Evolutionary conservation across 2,113 vertebrate genomes (phyloP).

Genomic region (Callipepla squamata): DNA sequence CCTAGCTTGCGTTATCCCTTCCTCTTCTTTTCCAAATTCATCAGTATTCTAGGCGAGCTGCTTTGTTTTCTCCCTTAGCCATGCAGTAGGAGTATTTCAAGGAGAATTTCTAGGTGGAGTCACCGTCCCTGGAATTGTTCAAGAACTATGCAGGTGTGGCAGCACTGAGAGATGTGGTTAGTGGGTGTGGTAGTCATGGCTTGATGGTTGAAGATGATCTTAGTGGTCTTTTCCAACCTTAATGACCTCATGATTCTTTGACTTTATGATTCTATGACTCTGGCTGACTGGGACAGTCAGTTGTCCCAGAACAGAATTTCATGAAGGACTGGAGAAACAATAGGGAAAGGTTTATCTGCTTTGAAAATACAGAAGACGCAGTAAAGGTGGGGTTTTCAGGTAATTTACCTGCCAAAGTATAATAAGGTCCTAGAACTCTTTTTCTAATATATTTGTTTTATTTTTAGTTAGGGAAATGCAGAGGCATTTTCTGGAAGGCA

Average conservation of each 20-base stretch:
- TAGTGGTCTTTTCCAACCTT: too few species aligned
- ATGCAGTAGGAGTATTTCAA: not conserved
- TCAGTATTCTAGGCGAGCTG: not conserved
- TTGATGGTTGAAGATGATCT: too few species aligned
- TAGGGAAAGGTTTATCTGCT: not conserved
- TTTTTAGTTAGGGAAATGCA: not conserved
- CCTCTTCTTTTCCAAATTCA: not conserved
- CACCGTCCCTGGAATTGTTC: too few species aligned
- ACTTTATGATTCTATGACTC: too few species aligned
- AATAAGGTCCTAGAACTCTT: not conserved
- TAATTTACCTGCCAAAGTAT: not conserved
- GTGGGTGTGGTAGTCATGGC: too few species aligned
- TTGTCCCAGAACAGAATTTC: not conserved
- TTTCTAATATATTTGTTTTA: too few species aligned
- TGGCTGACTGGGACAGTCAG: not conserved
- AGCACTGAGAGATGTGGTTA: too few species aligned
- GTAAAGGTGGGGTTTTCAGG: not conserved
- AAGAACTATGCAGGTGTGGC: too few species aligned
- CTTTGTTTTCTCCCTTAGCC: not conserved
- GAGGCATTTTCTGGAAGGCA: not conserved
- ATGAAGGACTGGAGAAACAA: not conserved
- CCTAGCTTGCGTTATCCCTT: not conserved
- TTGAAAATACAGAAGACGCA: not conserved
- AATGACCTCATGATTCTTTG: too few species aligned
- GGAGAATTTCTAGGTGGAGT: too few species aligned